Base-by-base conservation (phyloP, 2,113 vertebrate genomes). In the Arvicanthis niloticus region DNA sequence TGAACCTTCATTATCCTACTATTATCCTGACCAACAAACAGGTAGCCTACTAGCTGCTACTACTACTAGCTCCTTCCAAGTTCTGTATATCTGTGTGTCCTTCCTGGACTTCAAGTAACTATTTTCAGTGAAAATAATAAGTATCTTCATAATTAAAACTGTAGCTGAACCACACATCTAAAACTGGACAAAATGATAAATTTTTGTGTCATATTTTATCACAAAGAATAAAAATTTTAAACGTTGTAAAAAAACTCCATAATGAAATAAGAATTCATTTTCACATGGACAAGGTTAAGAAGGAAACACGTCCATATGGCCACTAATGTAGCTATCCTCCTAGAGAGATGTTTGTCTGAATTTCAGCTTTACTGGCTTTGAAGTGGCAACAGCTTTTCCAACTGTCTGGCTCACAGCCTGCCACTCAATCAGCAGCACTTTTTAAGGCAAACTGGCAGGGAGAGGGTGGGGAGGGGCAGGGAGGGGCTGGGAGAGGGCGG, bases 111-210 rank as follows among this genome's bases (percentile, higher is more conserved):
- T 62, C 11, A 91, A 67, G 77, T 65, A 91, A 21, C 42, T 12
- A 92, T 84, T 92, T 90, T 89, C 60, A 68, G 80, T 42, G 37
- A 53, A 91, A 89, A 81, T n/a, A 88, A 73, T 93, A 82, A 48
- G 8, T 65, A 5, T 84, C 53, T 53, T 89, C n/a, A 9, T 37
- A 60, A 67, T 94, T 91, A 81, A 97, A 93, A 87, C 26, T 0
- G 40, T 40, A 42, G 17, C 42, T 73, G 62, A 97, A 34, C 51
- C 48, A 5, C 7, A 40, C 65, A 48, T 37, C 77, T 89, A 84
- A 40, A 88, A 93, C 51, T 89, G 12, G 26, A 42, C 76, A 81
- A 53, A 67, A 87, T 65, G 84, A 13, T 87, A 92, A 51, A 72
- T 75, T 91, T 91, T 95, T 40, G 13, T 40, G 11, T 89, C 51